Percentiles rank a stretch among this genome's conserved stretches.
Conservation (phyloP, 2,113 vertebrate species). For the Hypanus sabinus region DNA sequence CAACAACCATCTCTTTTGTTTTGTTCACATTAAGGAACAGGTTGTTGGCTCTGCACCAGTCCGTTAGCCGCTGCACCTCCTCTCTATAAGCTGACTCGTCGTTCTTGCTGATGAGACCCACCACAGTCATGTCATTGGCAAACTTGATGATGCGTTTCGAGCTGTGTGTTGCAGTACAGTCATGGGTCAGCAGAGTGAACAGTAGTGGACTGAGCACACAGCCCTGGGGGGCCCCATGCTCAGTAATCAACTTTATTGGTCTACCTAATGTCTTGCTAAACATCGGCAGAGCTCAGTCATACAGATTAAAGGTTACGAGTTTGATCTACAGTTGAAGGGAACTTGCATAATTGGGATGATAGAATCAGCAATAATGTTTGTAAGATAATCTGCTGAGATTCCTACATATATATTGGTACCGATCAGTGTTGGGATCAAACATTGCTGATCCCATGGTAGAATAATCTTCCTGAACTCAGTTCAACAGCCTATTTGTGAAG, state of each 20-base stretch:
- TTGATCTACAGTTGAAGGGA: neutral
- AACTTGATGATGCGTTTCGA: no score
- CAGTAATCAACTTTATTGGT: neutral
- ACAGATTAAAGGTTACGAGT: neutral
- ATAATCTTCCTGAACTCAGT: neutral
- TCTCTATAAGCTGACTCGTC: no score
- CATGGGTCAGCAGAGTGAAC: no score
- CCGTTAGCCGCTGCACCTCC: no score
- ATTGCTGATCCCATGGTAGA: neutral
- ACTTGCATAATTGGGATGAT: neutral
- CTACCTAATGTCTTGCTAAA: neutral
- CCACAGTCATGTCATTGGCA: no score
- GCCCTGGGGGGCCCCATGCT: no score
- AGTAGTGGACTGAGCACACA: no score
- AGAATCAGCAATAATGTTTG: neutral
- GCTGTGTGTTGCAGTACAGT: no score
- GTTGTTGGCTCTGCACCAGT: no score
- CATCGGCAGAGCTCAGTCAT: neutral
- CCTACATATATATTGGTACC: neutral
- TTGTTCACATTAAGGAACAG: no score
- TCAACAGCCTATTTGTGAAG: neutral
- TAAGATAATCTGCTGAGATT: neutral
- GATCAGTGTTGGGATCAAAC: neutral
- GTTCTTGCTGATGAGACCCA: no score
- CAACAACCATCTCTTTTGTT: no score